These are phyloP conservation scores for Pipistrellus pipistrellus DNA, from an alignment of 2,797 vertebrate genomes.

Conservation along the genomic window DNA sequence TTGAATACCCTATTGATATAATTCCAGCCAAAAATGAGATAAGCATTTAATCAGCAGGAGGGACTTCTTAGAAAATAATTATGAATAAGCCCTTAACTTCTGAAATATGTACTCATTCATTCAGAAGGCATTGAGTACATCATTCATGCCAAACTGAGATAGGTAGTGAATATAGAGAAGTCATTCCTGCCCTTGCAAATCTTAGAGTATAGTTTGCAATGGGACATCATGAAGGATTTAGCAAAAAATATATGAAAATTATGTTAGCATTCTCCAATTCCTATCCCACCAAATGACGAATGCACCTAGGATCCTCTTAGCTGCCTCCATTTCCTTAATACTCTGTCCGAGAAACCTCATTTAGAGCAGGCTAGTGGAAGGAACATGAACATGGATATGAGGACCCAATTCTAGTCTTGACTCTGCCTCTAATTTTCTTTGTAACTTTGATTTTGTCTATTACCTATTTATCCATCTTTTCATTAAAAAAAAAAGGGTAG, in stretches of 20 bases:
- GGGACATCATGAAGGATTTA: background rate
- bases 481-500: background rate
- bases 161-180: background rate
- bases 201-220: background rate
- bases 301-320: background rate
- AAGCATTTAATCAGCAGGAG: background rate
- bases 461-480: background rate
- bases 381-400: background rate
- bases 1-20: background rate
- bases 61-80: background rate
- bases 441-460: background rate
- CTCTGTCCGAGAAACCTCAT: background rate
- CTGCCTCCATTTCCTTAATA: constrained; percentile 2
- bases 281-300: background rate
- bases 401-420: background rate
- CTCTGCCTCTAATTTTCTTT: background rate
- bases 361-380: background rate
- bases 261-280: background rate
- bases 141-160: background rate
- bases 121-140: background rate
- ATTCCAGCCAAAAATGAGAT: constrained; percentile 12
- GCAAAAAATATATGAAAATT: background rate
- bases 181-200: background rate
- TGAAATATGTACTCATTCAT: background rate
- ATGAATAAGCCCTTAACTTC: background rate